A percentile compares a stretch with the other conserved stretches of the same genome.
Conservation (phyloP, 2,113 vertebrate genomes). For the Galemys pyrenaicus region DNA sequence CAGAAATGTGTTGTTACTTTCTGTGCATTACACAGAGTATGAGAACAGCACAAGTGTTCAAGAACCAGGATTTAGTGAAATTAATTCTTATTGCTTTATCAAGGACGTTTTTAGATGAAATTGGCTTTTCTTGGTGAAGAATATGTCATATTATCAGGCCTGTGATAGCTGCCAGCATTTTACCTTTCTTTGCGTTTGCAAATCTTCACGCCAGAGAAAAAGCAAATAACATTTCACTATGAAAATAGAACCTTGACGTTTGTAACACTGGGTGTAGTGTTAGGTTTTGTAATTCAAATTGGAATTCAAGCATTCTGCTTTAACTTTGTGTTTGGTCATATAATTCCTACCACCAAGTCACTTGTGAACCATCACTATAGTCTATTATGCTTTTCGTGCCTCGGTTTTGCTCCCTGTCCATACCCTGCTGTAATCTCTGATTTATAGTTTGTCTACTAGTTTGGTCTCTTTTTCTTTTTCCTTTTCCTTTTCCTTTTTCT, state of each 20-base stretch:
- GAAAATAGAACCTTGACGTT: constrained; percentile 1
- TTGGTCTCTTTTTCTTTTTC: too few species aligned
- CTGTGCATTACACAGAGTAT: not conserved
- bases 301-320: not conserved
- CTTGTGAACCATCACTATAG: too few species aligned
- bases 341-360: too few species aligned
- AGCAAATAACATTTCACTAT: constrained; percentile 21
- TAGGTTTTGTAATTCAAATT: constrained; percentile 47
- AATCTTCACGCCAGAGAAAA: not conserved
- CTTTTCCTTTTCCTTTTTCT: too few species aligned
- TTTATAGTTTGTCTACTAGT: too few species aligned
- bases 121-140: not conserved
- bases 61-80: not conserved
- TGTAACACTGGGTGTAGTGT: not conserved
- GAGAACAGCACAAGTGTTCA: not conserved
- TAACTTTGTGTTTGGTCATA: too few species aligned
- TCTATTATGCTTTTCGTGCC: too few species aligned
- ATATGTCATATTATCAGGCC: not conserved
- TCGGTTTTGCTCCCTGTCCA: too few species aligned
- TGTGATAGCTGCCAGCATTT: not conserved
- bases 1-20: not conserved
- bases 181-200: not conserved
- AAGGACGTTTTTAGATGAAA: not conserved
- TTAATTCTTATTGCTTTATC: not conserved
- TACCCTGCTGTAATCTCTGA: too few species aligned